A percentile compares a stretch with the other conserved stretches of the same genome.
Evolutionary conservation across 2,113 vertebrate genomes (phyloP).

Genomic region (Notiomystis cincta): DNA sequence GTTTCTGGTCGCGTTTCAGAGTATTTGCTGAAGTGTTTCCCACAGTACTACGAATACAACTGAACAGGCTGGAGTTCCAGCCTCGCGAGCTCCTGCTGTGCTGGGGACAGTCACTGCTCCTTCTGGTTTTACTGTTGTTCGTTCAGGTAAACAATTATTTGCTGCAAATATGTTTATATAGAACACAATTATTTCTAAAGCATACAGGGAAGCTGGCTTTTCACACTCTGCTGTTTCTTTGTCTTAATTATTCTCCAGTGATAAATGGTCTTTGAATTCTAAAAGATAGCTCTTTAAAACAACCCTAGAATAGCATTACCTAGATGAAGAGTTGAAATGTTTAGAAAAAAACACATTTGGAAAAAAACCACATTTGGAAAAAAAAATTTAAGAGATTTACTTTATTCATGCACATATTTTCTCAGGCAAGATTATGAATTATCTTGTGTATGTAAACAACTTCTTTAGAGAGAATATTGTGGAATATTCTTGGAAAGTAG

Average conservation of each 20-base stretch:
- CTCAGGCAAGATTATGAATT: background rate
- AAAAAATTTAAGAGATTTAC: background rate
- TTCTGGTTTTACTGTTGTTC: background rate
- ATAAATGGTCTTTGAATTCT: background rate
- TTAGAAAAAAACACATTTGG: background rate
- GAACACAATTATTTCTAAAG: background rate
- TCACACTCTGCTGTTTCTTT: background rate
- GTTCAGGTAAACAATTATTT: background rate
- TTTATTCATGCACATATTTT: background rate
- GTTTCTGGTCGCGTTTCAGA: fast-evolving
- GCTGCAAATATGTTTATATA: background rate
- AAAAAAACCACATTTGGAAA: too few species aligned
- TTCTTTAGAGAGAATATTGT: background rate
- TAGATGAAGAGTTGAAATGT: background rate
- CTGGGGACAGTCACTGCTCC: background rate
- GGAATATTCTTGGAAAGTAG: background rate
- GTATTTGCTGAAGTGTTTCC: background rate
- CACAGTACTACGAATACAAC: background rate
- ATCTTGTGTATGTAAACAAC: background rate
- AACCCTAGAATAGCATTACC: background rate
- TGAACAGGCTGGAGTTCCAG: background rate
- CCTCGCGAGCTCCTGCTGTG: background rate
- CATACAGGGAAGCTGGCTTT: background rate
- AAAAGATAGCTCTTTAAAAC: background rate
- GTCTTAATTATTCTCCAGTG: background rate